Conservation (phyloP, 2,113 vertebrate species). For the Pelobates fuscus region DNA sequence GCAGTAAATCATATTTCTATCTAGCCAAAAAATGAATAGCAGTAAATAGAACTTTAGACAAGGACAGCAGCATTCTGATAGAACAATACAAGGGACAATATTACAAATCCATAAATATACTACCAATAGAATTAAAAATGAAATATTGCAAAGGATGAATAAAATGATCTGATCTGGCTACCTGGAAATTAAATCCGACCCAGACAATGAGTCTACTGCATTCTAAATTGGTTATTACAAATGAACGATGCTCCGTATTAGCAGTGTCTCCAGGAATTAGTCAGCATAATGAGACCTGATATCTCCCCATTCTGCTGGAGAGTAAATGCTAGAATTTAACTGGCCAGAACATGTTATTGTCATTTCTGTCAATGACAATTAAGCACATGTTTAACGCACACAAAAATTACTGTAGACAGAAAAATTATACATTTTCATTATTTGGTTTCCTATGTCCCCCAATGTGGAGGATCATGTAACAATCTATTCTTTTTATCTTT, state of each 20-base stretch:
- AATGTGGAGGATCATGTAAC: too few species aligned
- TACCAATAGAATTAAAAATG: background rate
- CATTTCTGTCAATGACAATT: constrained; percentile 51
- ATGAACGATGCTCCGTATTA: constrained; percentile 41
- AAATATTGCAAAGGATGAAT: background rate
- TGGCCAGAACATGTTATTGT: constrained; percentile 50
- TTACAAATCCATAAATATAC: too few species aligned
- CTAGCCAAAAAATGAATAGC: too few species aligned
- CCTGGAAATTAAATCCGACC: constrained; percentile 30
- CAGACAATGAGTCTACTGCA: constrained; percentile 24
- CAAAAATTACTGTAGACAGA: constrained; percentile 27
- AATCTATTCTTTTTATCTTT: too few species aligned
- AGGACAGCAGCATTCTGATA: background rate
- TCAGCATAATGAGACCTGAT: constrained; percentile 42
- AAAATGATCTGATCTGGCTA: background rate
- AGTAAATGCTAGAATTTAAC: constrained; percentile 32
- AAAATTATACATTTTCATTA: constrained; percentile 10
- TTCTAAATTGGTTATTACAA: constrained; percentile 43
- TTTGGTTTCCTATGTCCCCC: background rate
- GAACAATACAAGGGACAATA: background rate
- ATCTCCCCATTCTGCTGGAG: constrained; percentile 40
- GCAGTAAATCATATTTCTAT: too few species aligned
- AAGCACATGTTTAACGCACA: constrained; percentile 32
- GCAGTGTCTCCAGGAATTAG: constrained; percentile 45
- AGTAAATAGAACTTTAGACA: too few species aligned